Evolutionary conservation across 2,888 invertebrate genomes (phyloP), one percentile per base, ranked within the genome.

Genomic region (Caenorhabditis sp.): DNA sequence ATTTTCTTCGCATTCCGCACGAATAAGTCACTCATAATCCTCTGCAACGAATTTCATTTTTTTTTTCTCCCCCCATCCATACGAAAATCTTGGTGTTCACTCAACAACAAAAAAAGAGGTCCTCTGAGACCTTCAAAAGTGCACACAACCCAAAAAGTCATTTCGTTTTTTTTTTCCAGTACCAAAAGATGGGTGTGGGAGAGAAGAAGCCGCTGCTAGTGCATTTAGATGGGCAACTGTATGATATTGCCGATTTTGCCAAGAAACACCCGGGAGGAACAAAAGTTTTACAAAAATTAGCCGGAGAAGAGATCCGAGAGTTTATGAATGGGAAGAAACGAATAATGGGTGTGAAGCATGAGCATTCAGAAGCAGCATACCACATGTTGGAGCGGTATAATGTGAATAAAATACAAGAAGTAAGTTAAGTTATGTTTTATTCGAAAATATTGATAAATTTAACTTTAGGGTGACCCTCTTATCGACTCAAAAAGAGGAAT

Each of bases 401-500:
- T 55, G 79, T 86, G 36, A 77, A 84, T 26, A 69, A 80, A 21
- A 74, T 71, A 21, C 81, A 82, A 49, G 79, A 85, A 77, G 86
- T 76, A 17, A 23, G 27, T 10, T 3, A 50, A 23, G 17, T 26
- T 23, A 49, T 17, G 19, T 21, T 50, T 19, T n/a, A 58, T 26
- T 51, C 19, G 6, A 5, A 43, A 43, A 43, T 43, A 17, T 43
- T 43, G 31, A 31, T 2, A 17, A 3, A 26, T 43, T n/a, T n/a
- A n/a, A n/a, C 74, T 81, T 21, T 81, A 89, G 89, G 85, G 85
- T 37, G 88, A 88, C 63, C 78, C 81, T 24, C 69, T 87, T 17
- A 79, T 89, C 19, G 88, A 89, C 73, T 88, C 87, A 82, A 84
- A 84, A 50, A 81, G 85, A 60, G 89, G 89, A 12, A 81, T 89